A percentile compares a stretch with the other conserved stretches of the same genome.
Evolutionary conservation across 2,113 vertebrate genomes (phyloP).

Genomic region (Gavialis gangeticus): DNA sequence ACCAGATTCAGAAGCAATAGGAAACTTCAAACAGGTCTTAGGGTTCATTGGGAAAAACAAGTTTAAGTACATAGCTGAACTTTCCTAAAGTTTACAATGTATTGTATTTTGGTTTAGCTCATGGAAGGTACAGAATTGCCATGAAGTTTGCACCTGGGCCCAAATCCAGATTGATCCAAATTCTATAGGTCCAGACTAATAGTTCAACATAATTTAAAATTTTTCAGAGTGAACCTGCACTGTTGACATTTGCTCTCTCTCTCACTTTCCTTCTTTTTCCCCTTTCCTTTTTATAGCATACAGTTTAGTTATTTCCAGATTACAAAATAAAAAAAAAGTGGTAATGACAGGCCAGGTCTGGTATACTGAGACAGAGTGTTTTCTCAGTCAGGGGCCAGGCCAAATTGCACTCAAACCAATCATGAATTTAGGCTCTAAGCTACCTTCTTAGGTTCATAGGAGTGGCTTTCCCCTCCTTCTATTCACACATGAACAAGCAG

Average conservation of each 20-base stretch:
- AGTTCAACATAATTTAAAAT: not conserved
- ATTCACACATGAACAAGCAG: not conserved
- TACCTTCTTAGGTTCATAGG: not conserved
- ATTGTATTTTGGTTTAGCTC: not conserved
- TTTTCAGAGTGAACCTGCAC: not conserved
- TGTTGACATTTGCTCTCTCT: not conserved
- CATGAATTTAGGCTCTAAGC: not conserved
- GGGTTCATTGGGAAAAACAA: not conserved
- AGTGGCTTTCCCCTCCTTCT: not conserved
- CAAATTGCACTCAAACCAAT: not conserved
- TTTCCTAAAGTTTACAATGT: not conserved
- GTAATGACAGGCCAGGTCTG: not conserved
- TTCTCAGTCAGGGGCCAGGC: not conserved
- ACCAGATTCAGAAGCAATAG: not conserved
- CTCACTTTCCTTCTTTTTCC: too few relatives aligned
- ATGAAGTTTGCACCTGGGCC: not conserved
- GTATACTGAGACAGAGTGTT: not conserved
- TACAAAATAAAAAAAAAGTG: not conserved
- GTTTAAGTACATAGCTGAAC: not conserved
- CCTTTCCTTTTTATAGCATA: not conserved
- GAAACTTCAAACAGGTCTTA: slow-evolving; percentile 20
- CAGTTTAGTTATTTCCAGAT: not conserved
- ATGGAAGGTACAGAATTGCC: not conserved
- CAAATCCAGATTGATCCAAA: not conserved
- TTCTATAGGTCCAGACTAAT: not conserved